phyloP scores from a whole-genome alignment of 1,140 invertebrate genomes.

The Drosophila santomea region DNA sequence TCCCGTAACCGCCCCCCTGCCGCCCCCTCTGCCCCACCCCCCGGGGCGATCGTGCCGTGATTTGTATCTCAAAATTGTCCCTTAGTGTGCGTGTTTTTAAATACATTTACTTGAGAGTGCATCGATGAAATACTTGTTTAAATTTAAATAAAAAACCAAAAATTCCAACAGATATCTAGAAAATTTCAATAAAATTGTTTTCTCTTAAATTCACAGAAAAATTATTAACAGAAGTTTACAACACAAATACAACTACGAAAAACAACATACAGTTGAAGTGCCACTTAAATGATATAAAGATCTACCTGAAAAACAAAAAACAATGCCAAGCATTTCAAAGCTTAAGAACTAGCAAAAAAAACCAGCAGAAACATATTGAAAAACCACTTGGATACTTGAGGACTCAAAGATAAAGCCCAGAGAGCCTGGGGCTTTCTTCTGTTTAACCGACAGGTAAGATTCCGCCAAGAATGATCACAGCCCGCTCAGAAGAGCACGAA shows the following conservation, averaged over 20 bases:
- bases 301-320: slow-evolving; percentile 24
- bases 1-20: slow-evolving; percentile 60
- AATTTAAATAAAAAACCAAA: background rate
- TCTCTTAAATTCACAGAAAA: slow-evolving; percentile 14
- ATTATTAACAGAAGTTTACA: background rate
- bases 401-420: slow-evolving; percentile 28
- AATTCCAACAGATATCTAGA: background rate
- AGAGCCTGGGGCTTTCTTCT: slow-evolving; percentile 57
- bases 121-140: background rate
- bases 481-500: slow-evolving; percentile 42
- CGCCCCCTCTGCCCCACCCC: slow-evolving; percentile 14
- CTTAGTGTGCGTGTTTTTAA: slow-evolving; percentile 32
- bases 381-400: slow-evolving; percentile 63
- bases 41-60: slow-evolving; percentile 39
- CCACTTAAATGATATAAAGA: slow-evolving; percentile 5
- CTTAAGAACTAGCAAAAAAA: slow-evolving; percentile 34
- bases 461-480: slow-evolving; percentile 19
- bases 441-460: slow-evolving; percentile 69
- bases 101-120: slow-evolving; percentile 7
- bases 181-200: background rate
- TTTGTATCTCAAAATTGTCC: slow-evolving; percentile 45
- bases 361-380: slow-evolving; percentile 59
- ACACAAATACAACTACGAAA: slow-evolving; percentile 3
- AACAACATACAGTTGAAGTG: slow-evolving; percentile 37
- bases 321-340: slow-evolving; percentile 24